phyloP scores from a whole-genome alignment of 2,113 vertebrate species.

The Hydropotes inermis region DNA sequence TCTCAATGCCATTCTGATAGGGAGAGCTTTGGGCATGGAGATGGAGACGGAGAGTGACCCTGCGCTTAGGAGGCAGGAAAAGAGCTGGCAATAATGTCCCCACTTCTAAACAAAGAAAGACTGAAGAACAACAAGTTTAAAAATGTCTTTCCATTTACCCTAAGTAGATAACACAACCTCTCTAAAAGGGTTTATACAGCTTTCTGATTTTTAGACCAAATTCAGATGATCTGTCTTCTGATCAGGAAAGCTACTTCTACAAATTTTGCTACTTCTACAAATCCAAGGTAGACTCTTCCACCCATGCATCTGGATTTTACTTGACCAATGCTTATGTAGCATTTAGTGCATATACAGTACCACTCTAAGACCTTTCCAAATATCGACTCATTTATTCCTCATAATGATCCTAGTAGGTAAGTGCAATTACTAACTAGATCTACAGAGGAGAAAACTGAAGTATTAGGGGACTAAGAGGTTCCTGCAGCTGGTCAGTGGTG shows the following conservation, averaged over 20 bases:
- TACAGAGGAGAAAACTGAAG: background rate
- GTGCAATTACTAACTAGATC: background rate
- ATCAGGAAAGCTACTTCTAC: constrained; percentile 43
- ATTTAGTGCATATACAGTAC: background rate
- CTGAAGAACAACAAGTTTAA: constrained; percentile 33
- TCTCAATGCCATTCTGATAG: background rate
- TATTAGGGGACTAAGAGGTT: background rate
- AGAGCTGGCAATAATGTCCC: background rate
- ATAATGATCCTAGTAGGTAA: background rate
- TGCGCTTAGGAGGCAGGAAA: background rate
- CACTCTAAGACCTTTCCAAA: background rate
- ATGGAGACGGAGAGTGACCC: background rate
- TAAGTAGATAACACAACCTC: constrained; percentile 63
- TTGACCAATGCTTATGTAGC: background rate
- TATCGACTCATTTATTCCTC: background rate
- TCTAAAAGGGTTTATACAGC: constrained; percentile 40
- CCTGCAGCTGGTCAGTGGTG: background rate
- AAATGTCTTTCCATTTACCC: constrained; percentile 62
- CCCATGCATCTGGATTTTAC: background rate
- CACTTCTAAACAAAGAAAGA: constrained; percentile 4
- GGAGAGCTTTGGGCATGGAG: background rate
- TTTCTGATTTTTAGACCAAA: constrained; percentile 57
- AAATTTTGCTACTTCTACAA: constrained; percentile 50
- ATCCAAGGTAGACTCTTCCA: background rate
- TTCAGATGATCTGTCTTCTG: constrained; percentile 23